Base-by-base conservation (phyloP, 2,113 vertebrate species). In the Sakesphorus luctuosus region DNA sequence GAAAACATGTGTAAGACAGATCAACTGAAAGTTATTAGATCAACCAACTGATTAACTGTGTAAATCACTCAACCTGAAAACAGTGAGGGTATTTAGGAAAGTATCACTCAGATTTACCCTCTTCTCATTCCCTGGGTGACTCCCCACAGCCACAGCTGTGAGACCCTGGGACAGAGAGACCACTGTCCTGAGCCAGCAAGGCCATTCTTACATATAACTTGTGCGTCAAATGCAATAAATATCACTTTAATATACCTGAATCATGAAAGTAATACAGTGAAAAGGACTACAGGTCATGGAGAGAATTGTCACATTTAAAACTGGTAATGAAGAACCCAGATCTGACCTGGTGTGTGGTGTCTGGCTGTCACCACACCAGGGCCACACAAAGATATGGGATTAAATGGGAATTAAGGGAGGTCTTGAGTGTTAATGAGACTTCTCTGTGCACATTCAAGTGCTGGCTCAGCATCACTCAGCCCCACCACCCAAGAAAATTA, bases 181-280 rank as follows among this genome's bases (percentile, higher is more conserved):
- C n/a, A 16, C 5, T 24, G 40, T 4, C 53, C 55, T 29, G 31
- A 78, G 61, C 9, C 55, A 81, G 3, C 2, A 52, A 66, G 12
- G 79, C 18, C 23, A 53, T 28, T 88, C 71, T 63, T 31, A 90
- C 24, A 26, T 4, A 11, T 3, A 78, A 23, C 1, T 46, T 33
- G 23, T 31, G 21, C n/a, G 69, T 5, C 38, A 83, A 58, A 56
- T 7, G 4, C 58, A 76, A 35, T 5, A 50, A 46, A 12, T 29
- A 50, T 25, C 35, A 65, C 33, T 75, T 43, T 5, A 58, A 9
- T 11, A 26, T 6, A 40, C 53, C 38, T 49, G n/a, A 76, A 56
- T 9, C 38, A 28, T 3, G 3, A 4, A 65, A 65, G 24, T 17
- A 18, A 1, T 1, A 3, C 0, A 50, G 28, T 25, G 33, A 62